Evolutionary conservation across 2,797 vertebrate genomes (phyloP).

Genomic region (Sebastes goodei): DNA sequence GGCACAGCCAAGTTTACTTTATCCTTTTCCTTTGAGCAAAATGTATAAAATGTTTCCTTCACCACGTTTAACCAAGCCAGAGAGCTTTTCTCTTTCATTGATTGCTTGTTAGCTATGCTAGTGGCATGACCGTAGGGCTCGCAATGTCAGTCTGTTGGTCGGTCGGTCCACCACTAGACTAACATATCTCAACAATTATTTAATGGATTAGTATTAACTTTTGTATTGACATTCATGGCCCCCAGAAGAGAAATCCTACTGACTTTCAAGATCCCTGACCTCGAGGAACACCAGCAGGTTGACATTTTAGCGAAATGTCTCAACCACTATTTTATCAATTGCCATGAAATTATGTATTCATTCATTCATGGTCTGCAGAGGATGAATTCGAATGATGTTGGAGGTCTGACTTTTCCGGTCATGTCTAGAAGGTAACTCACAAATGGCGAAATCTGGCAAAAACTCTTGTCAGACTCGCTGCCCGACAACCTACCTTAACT

Average conservation of each 20-base stretch:
- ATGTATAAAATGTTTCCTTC: conserved; percentile 29
- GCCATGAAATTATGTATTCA: not conserved
- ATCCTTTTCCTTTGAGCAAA: conserved; percentile 32
- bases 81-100: not conserved
- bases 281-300: not conserved
- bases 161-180: not conserved
- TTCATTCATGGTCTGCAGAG: not conserved
- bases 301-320: not conserved
- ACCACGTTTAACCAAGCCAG: not conserved
- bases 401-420: not conserved
- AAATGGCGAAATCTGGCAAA: too few species aligned
- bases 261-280: not conserved
- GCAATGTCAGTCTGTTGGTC: not conserved
- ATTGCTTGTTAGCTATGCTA: not conserved
- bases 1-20: conserved; percentile 52
- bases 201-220: not conserved
- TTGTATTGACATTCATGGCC: not conserved
- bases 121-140: not conserved
- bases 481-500: too few species aligned
- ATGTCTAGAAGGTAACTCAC: too few species aligned
- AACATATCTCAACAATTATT: not conserved
- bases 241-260: not conserved
- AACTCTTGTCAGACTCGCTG: too few species aligned
- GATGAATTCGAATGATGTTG: not conserved
- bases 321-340: not conserved